Percentiles rank a stretch among this genome's conserved stretches.
phyloP scores from a whole-genome alignment of 2,113 vertebrate species.

The Pipa parva region DNA sequence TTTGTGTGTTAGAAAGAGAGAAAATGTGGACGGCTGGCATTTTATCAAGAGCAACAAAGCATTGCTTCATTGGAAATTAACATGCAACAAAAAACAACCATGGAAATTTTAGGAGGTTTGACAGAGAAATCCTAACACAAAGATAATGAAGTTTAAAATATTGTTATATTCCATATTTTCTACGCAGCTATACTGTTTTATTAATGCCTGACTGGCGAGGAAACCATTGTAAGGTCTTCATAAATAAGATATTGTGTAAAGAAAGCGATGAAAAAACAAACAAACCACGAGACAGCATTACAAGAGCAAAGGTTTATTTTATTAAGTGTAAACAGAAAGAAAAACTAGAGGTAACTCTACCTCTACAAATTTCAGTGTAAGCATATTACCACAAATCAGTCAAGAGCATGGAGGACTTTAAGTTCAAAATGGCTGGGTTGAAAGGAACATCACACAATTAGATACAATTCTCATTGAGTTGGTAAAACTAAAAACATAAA shows the following conservation, averaged over 20 bases:
- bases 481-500: constrained; percentile 10
- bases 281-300: constrained; percentile 32
- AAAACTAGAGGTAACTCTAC: constrained; percentile 42
- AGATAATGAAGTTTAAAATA: constrained; percentile 34
- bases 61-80: neutral
- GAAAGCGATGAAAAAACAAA: constrained; percentile 29
- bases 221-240: constrained; percentile 22
- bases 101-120: neutral
- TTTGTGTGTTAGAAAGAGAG: neutral
- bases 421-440: constrained; percentile 36
- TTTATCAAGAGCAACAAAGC: neutral
- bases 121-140: constrained; percentile 9
- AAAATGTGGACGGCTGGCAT: neutral
- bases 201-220: constrained; percentile 14
- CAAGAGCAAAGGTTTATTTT: constrained; percentile 50
- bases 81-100: neutral
- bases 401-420: constrained; percentile 44
- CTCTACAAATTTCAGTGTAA: constrained; percentile 46
- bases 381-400: constrained; percentile 39
- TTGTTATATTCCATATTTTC: constrained; percentile 1
- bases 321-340: constrained; percentile 51
- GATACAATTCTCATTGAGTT: constrained; percentile 19
- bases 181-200: constrained; percentile 32
- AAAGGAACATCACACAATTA: constrained; percentile 35
- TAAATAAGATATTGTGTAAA: constrained; percentile 36